Conservation (phyloP, 1,140 invertebrate genomes). For the Drosophila nikananu region DNA sequence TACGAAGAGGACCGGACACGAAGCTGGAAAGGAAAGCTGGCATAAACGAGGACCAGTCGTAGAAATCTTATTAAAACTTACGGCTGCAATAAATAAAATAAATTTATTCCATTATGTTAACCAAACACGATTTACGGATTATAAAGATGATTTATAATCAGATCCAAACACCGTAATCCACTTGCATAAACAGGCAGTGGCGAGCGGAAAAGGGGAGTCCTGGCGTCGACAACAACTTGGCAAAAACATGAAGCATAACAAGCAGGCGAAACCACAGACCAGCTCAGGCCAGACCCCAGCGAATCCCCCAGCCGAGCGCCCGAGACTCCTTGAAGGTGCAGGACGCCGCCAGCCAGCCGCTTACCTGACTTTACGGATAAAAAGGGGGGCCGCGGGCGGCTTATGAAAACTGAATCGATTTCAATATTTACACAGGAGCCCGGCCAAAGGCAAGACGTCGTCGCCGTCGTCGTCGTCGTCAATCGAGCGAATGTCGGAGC, state of each 20-base stretch:
- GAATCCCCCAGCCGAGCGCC: constrained; percentile 21
- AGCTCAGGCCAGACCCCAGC: constrained; percentile 19
- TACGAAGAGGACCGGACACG: background rate
- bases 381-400: constrained; percentile 19
- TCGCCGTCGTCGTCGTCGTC: constrained; percentile 45
- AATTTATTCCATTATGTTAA: constrained; percentile 84
- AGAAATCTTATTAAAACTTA: constrained; percentile 83
- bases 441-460: constrained; percentile 28
- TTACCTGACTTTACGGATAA: constrained; percentile 44
- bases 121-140: constrained; percentile 84
- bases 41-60: constrained; percentile 61
- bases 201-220: constrained; percentile 20
- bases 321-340: constrained; percentile 10
- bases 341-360: constrained; percentile 51
- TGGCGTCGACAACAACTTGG: constrained; percentile 63
- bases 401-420: constrained; percentile 81
- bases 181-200: constrained; percentile 77
- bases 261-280: constrained; percentile 63
- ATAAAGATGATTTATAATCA: constrained; percentile 84
- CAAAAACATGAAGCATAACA: constrained; percentile 80
- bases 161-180: constrained; percentile 83
- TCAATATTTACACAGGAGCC: constrained; percentile 78
- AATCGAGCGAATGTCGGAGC: constrained; percentile 74
- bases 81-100: constrained; percentile 84
- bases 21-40: constrained; percentile 3